Conservation (phyloP, 2,797 vertebrate genomes). For the Lacerta viridis region DNA sequence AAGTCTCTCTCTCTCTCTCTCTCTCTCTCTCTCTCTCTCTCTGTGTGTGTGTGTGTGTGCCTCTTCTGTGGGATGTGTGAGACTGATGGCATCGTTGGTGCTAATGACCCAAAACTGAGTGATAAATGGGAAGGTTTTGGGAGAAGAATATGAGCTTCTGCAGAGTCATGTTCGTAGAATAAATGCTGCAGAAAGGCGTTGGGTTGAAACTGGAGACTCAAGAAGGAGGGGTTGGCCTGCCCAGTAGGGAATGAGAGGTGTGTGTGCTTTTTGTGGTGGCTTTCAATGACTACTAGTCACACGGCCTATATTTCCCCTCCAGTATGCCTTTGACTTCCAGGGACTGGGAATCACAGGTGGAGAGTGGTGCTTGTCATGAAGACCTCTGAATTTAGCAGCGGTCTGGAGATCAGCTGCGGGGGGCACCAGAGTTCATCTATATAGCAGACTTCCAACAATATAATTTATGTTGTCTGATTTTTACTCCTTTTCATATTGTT, state of each 20-base stretch:
- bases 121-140: neutral
- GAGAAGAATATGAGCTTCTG: neutral
- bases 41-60: too few species aligned
- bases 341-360: too few species aligned
- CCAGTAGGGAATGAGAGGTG: neutral
- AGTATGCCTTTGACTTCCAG: too few species aligned
- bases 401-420: too few species aligned
- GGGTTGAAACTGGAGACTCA: neutral
- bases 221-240: neutral
- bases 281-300: too few species aligned
- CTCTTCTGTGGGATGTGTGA: neutral
- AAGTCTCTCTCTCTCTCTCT: neutral
- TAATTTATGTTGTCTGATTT: too few species aligned
- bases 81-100: neutral
- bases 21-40: neutral
- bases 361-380: too few species aligned
- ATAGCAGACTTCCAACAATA: too few species aligned
- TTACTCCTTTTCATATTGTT: too few species aligned
- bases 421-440: too few species aligned
- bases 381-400: too few species aligned
- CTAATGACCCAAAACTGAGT: conserved; percentile 9
- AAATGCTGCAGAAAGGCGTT: neutral
- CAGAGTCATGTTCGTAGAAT: neutral
- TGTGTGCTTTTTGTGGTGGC: neutral
- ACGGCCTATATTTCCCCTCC: too few species aligned